Evolutionary conservation across 2,113 vertebrate species (phyloP), one percentile per base, ranked within the genome.

Genomic region (Clarias gariepinus): DNA sequence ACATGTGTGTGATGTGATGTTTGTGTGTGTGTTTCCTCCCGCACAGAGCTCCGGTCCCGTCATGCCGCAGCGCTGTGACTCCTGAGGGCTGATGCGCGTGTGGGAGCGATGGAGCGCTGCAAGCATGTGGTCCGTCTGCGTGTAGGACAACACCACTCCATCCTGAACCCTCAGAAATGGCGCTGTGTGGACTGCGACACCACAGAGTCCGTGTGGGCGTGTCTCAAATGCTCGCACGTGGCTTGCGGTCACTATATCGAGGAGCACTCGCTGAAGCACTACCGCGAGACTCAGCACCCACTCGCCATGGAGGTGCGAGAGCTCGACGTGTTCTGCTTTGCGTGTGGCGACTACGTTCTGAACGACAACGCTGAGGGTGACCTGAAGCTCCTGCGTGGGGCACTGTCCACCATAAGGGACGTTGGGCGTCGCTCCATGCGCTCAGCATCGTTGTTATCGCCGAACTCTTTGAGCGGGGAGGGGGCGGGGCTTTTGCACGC

Each of bases 111-210:
- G 98, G 98, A 99, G 96, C 95, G 98, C 94, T 99, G 98, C 96
- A 99, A 98, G 94, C 98, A 99, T 92, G 98, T 98, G 90, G 97
- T 96, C 89, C 97, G 98, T 89, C 96, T 99, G 87, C 97, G 98
- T 90, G 94, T 99, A 88, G 96, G 98, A 93, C 97, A 99, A 89
- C 96, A 99, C 94, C 98, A 99, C 94, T 99, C 98, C 73, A 98
- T 98, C 93, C 95, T 99, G 92, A 99, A 99, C 92, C 98, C 98
- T 0, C 98, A 99, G 92, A 99, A 99, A 95, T 99, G 98, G 98
- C 95, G 92, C 81, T 99, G 98, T 58, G 89, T 97, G 90, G 97
- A 97, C 89, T 99, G 98, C 93, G 92, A 95, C 92, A 98, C 97
- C 88, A 97, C 96, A 0, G 98, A 99, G 90, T 99, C 98, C 0